Evolutionary conservation across 2,888 invertebrate species (phyloP), one percentile per base, ranked within the genome.

Genomic region (Macaria notata): DNA sequence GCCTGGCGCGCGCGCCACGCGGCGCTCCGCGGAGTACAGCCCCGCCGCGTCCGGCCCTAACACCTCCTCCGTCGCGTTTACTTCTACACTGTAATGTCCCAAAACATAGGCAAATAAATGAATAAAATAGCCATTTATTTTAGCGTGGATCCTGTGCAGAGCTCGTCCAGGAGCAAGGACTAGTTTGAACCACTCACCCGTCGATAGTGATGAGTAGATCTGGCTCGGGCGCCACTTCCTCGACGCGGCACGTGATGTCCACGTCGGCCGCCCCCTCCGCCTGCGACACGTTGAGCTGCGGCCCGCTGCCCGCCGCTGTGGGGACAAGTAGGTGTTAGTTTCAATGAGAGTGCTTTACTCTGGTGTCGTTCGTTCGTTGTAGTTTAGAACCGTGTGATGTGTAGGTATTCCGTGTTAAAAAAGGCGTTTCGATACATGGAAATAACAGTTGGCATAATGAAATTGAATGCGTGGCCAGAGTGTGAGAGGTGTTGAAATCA

Each of bases 291-390:
- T 85, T 86, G 49, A 90, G 58, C 31, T 65, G 54, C 0, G 86
- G 83, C 0, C 86, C 87, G 7, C 65, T 74, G 31, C 89, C 90
- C 54, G 68, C 67, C 0, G 78, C 90, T 90, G 68, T n/a, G 36
- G 8, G 3, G 31, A 38, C 39, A 48, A 30, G 4, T 36, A 36
- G 33, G 5, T 36, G 7, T 7, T 36, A 36, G 19, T 19, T 19
- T 19, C 19, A 19, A 19, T 19, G 19, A 19, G 19, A 19, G 19
- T 19, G 19, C 19, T 19, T 19, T 19, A 19, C 19, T 19, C 19
- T 19, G 19, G 19, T 19, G 19, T 19, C 19, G 19, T 19, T 19
- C 19, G 19, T 19, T 19, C 19, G 19, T 19, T 19, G 2, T 19
- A 19, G 19, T 19, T 19, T 19, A 1, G 19, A 19, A 19, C 1